Evolutionary conservation across 2,113 vertebrate genomes (phyloP).

Genomic region (Herpailurus yagouaroundi): DNA sequence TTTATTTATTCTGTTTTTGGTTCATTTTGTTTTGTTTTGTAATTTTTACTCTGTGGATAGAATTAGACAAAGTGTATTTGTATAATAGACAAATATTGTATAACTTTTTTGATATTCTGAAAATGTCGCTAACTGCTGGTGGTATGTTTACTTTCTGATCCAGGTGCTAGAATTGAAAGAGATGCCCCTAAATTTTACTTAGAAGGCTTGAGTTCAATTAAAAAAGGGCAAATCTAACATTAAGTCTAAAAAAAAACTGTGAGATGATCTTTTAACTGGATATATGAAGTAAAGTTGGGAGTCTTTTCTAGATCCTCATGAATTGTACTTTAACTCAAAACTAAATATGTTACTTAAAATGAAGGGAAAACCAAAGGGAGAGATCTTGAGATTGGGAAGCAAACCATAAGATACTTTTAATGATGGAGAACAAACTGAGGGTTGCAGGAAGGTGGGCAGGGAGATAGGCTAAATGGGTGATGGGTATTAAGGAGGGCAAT

Average conservation of each 20-base stretch:
- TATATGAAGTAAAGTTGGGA: neutral
- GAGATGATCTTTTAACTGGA: neutral
- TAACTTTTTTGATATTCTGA: neutral
- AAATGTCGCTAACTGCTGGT: neutral
- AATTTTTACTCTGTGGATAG: neutral
- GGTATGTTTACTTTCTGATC: neutral
- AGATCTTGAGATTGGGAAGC: no score
- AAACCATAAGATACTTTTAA: no score
- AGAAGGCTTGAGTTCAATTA: neutral
- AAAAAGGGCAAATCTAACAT: neutral
- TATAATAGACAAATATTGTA: neutral
- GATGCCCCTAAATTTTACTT: neutral
- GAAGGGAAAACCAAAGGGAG: no score
- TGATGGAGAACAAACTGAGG: no score
- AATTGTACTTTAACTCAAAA: slow-evolving; percentile 19
- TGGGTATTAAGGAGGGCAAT: no score
- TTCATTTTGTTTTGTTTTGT: neutral
- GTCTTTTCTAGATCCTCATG: neutral
- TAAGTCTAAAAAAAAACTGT: neutral
- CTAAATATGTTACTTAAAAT: neutral
- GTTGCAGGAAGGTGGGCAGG: no score
- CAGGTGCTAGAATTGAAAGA: slow-evolving; percentile 12
- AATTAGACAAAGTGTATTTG: neutral
- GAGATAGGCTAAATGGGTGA: no score
- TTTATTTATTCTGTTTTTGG: neutral